These are phyloP conservation scores for Gymnoscopelus braueri DNA, from an alignment of 2,797 vertebrate species.

Conservation along the genomic window DNA sequence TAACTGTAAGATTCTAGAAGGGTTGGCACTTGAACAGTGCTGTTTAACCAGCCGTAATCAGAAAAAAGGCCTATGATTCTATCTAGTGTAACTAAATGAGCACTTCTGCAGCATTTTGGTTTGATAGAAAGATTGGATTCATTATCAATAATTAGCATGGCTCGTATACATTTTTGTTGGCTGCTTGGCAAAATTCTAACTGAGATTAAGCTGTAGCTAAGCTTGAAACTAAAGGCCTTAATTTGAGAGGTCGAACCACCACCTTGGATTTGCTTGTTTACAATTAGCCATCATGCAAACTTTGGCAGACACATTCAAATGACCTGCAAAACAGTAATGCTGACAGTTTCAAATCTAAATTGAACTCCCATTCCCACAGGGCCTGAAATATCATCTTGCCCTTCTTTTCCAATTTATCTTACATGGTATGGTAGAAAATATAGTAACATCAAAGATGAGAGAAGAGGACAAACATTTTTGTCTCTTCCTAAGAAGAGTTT, in stretches of 20 bases:
- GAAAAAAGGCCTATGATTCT: too few species aligned
- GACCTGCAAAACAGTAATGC: slow-evolving; percentile 55
- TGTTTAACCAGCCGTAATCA: too few species aligned
- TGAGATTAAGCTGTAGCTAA: neutral
- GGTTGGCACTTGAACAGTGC: too few species aligned
- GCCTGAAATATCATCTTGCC: slow-evolving; percentile 55
- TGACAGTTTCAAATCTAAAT: slow-evolving; percentile 52
- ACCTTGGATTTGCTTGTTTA: slow-evolving; percentile 23
- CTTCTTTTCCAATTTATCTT: slow-evolving; percentile 48
- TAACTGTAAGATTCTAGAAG: too few species aligned
- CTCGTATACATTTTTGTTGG: neutral
- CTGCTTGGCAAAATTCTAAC: neutral
- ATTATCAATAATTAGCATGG: neutral
- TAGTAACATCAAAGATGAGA: slow-evolving; percentile 11
- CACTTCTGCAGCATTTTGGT: too few species aligned
- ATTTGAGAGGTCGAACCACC: neutral
- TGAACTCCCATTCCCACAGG: slow-evolving; percentile 48
- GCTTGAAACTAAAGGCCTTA: slow-evolving; percentile 17
- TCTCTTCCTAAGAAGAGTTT: too few species aligned
- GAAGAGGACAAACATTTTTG: neutral
- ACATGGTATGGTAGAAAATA: slow-evolving; percentile 38
- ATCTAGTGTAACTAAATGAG: too few species aligned
- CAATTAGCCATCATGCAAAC: slow-evolving; percentile 43
- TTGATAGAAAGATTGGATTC: too few species aligned
- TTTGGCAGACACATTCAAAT: slow-evolving; percentile 52